Evolutionary conservation across 2,797 vertebrate species (phyloP), one percentile per base, ranked within the genome.

Genomic region (Thaleichthys pacificus): DNA sequence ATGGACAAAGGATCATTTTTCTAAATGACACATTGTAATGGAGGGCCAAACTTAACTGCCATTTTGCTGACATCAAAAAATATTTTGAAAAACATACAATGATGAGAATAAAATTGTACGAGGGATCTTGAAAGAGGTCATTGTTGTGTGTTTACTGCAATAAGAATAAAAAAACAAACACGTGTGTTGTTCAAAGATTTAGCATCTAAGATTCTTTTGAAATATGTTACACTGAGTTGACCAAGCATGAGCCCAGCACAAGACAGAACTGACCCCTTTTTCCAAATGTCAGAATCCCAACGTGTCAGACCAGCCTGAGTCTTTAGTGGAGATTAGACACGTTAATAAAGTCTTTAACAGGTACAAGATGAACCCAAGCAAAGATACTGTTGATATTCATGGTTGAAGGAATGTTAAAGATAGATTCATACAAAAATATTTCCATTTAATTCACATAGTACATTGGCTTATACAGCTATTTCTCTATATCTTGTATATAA

Each of bases 361-460:
- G 84, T 74, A 77, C 61, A 24, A 70, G 19, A 60, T 66, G 61
- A 73, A 81, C 66, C 65, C 70, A 67, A 70, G 38, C 60, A 72
- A 77, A 83, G 72, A 82, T 80, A 82, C 73, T 70, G 77, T 79
- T 79, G 79, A 84, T 83, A 82, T 77, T 78, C 69, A 75, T 54
- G 26, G 71, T 77, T 80, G 69, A 81, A 89, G 92, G 89, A 94
- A 94, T 92, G 92, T 91, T 70, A 51, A 69, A 85, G 75, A 85
- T 82, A 71, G 83, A 80, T 87, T 80, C 63, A 74, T 81, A 91
- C 81, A 92, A 92, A 92, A 92, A 92, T 92, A 90, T 81, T 88
- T 84, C 79, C 75, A 85, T 89, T 89, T 85, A 81, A 88, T 91
- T 90, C 86, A 88, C 85, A 89, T 80, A 82, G 83, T 87, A 89